Evolutionary conservation across 92 coral and sea anemone species (phyloP).

Genomic region (Bergia sp.): DNA sequence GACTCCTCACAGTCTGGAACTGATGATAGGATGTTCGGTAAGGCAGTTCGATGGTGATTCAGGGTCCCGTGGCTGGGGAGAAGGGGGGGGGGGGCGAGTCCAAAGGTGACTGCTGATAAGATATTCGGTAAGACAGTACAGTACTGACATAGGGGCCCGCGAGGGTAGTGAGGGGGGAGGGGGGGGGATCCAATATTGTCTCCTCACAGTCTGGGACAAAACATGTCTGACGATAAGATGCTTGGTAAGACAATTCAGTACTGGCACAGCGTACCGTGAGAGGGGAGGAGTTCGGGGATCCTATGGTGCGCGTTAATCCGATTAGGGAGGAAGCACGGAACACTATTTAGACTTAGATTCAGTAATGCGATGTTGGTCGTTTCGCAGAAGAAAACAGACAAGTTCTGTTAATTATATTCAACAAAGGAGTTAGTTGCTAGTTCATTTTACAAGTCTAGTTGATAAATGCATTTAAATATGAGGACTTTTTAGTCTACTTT

Average conservation of each 20-base stretch:
- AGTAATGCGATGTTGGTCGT: no score
- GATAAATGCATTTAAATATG: no score
- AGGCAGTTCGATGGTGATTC: not conserved
- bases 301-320: no score
- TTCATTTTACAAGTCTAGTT: no score
- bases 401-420: no score
- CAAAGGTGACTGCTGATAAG: slow-evolving; percentile 68
- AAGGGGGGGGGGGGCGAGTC: not conserved
- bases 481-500: no score
- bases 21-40: slow-evolving; percentile 85
- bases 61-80: not conserved
- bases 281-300: not conserved
- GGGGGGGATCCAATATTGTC: slow-evolving; percentile 38
- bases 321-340: no score
- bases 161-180: not conserved
- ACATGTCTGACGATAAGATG: slow-evolving; percentile 63
- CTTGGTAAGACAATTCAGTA: slow-evolving; percentile 62
- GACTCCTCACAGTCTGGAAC: slow-evolving; percentile 49
- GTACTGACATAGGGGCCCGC: not conserved
- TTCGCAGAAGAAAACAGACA: no score
- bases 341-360: no score
- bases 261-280: not conserved
- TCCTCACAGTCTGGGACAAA: slow-evolving; percentile 36
- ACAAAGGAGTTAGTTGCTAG: no score
- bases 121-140: slow-evolving; percentile 69